Base-by-base conservation (phyloP, 53 echinoderm and acorn worm genomes). In the Mesocentrotus franciscanus region DNA sequence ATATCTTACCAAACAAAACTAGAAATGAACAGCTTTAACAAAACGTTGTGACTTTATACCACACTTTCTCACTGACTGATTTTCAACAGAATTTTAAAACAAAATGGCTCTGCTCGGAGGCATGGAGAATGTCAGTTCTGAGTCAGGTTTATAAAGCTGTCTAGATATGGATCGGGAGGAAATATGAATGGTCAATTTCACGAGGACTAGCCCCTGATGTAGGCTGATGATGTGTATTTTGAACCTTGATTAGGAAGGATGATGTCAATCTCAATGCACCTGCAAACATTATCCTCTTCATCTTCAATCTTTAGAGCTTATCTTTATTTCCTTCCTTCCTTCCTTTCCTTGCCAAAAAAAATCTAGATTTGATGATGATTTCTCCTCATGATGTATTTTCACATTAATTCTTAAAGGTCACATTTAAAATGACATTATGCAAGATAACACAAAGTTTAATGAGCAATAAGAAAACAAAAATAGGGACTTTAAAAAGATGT, bases 251-350 rank as follows among this genome's bases (percentile, higher is more conserved):
- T 24, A n/a, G 85, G 56, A 85, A 85, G 85, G 85, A 85, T 85
- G 85, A 57, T 85, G 57, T 57, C 58, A 85, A 85, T 85, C 85
- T 85, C 13, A 9, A 9, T 85, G 58, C 85, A 85, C 85, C 85
- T 85, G 85, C 85, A 85, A n/a, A 27, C 58, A 85, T 85, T 58
- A 57, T 85, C 85, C 4, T 85, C 58, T 85, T 85, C 85, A 85
- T 85, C 85, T 57, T 24, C 14, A 85, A 85, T 6, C 85, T 85
- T 55, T 85, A 42, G 16, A 85, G 22, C 55, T 56, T 22, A 85
- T 85, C 42, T 85, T 56, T 55, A 22, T 57, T 79, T 12, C 79
- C 58, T 85, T 85, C 85, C 57, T 85, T 85, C 85, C 85, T 57
- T 32, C 32, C 35, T 27, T 30, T 79, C 4, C 79, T 79, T 79